Base-by-base conservation (phyloP, 2,888 invertebrate species). In the Tupiocoris notatus region DNA sequence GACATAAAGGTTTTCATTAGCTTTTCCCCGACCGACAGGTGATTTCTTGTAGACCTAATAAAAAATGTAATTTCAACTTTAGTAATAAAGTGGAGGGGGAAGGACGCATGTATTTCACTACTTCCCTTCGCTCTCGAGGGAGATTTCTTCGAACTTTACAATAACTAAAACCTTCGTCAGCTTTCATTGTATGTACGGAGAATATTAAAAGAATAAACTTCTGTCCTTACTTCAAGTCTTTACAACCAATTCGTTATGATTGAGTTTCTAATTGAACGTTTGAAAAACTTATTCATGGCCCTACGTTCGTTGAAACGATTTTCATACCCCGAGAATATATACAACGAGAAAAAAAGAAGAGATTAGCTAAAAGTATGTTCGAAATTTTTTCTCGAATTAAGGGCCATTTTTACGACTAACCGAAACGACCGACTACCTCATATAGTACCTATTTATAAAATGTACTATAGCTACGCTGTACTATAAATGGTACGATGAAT, bases 171-270 rank as follows among this genome's bases (percentile, higher is more conserved):
- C 58, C 65, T 62, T 73, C 65, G 22, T 25, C 21, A 18, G 59
- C 58, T 65, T 75, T 76, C 68, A 76, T 76, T 76, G 76, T 70
- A 62, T 58, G 65, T 76, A 63, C 68, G 79, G 77, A 78, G 79
- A 79, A 79, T 77, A 79, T 79, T 71, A 78, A 78, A 79, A 78
- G 79, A 79, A 78, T 79, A 79, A 78, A 79, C 78, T 79, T 79
- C 61, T 64, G 64, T 64, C 22, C 56, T 23, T 73, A 62, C 25
- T 21, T 22, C 73, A 63, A 62, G 63, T 56, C 24, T 66, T 73
- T 64, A 62, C 71, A 57, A 61, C 58, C 70, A 70, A 70, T 70
- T 70, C 24, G 58, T 70, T 63, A 73, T 73, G 73, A 63, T 62
- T 73, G 73, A 73, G 73, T 73, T 73, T 63, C 73, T 73, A 73